Percentiles rank a stretch among this genome's conserved stretches.
These are phyloP conservation scores for Axea sp. DNA, from an alignment of 2,888 invertebrate species.

Conservation along the genomic window DNA sequence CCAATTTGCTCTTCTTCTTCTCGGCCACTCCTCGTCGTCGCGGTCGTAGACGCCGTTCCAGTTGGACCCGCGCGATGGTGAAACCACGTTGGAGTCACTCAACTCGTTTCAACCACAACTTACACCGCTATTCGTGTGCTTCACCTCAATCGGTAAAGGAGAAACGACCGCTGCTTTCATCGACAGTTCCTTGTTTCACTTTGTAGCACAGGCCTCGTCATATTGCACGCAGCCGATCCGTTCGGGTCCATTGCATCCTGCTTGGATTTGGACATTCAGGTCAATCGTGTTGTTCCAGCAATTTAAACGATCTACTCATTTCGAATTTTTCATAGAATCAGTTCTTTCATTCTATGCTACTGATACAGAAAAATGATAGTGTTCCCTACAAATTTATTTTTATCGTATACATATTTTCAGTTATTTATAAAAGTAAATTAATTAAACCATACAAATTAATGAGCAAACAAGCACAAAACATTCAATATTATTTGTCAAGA, in stretches of 20 bases:
- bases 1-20: slow-evolving; percentile 83
- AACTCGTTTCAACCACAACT: slow-evolving; percentile 62
- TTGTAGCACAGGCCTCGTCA: slow-evolving; percentile 2
- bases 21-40: slow-evolving; percentile 83
- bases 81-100: slow-evolving; percentile 65
- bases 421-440: no score
- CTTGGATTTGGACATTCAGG: slow-evolving; percentile 1
- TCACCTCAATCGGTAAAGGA: slow-evolving; percentile 54
- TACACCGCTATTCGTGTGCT: slow-evolving; percentile 40
- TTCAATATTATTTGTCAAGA: no score
- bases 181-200: slow-evolving; percentile 41
- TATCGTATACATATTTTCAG: no score
- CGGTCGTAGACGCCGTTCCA: slow-evolving; percentile 72
- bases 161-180: slow-evolving; percentile 42
- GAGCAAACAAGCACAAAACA: no score
- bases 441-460: no score
- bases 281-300: no score
- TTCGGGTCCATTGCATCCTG: slow-evolving; percentile 9
- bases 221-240: slow-evolving; percentile 3
- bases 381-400: no score
- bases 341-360: no score
- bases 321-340: no score
- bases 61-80: slow-evolving; percentile 51
- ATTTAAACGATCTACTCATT: no score
- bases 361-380: no score